phyloP scores from a whole-genome alignment of 1,140 invertebrate genomes.

The Patella vulgata region DNA sequence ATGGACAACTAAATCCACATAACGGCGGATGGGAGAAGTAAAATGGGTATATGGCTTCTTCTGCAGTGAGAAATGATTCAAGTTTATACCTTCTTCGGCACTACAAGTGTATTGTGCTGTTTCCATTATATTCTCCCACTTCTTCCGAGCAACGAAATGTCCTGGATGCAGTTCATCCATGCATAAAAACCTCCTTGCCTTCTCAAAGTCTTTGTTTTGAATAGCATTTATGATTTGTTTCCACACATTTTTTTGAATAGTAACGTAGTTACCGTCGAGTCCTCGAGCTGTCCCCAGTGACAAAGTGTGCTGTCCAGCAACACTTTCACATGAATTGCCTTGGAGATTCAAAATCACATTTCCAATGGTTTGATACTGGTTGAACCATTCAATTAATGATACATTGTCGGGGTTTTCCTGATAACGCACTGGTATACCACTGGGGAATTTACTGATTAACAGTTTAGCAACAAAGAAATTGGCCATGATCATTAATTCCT shows the following conservation, averaged over 20 bases:
- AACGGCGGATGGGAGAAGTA: slow-evolving; percentile 67
- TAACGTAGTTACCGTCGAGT: not conserved
- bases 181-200: not conserved
- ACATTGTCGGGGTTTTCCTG: slow-evolving; percentile 31
- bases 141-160: not conserved
- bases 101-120: slow-evolving; percentile 9
- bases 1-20: slow-evolving; percentile 62
- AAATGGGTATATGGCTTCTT: slow-evolving; percentile 61
- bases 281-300: too few relatives aligned
- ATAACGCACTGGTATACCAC: slow-evolving; percentile 5
- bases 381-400: slow-evolving; percentile 23
- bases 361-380: slow-evolving; percentile 14
- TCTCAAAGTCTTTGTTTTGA: not conserved
- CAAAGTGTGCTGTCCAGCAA: slow-evolving; percentile 3
- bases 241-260: slow-evolving; percentile 9
- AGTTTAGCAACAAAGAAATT: slow-evolving; percentile 36
- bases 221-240: not conserved
- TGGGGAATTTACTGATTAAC: slow-evolving; percentile 13
- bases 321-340: slow-evolving; percentile 1
- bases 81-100: not conserved
- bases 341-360: slow-evolving; percentile 19
- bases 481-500: slow-evolving; percentile 51
- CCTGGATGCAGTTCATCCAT: slow-evolving; percentile 8
- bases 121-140: not conserved
- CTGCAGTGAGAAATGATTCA: slow-evolving; percentile 36